Evolutionary conservation across 2,113 vertebrate genomes (phyloP).

Genomic region (Reinhardtius hippoglossoides): DNA sequence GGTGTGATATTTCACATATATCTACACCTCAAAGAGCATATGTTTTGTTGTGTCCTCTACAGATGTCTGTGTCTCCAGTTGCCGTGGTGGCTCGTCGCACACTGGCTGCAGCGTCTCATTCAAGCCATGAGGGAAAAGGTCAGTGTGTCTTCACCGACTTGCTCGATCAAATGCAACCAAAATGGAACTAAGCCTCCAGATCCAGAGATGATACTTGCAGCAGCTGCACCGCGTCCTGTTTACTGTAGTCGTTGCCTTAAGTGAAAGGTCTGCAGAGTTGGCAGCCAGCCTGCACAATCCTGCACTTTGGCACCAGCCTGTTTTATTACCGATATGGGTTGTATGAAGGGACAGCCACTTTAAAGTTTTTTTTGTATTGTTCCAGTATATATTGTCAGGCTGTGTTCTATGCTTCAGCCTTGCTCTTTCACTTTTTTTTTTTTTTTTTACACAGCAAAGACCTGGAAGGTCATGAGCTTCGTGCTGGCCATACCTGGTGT

Average conservation of each 20-base stretch:
- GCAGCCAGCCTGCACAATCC: not conserved
- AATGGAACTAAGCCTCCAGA: not conserved
- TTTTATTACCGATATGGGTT: not conserved
- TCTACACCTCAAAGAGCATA: not conserved
- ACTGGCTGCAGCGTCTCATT: constrained; percentile 76
- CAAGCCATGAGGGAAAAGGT: constrained; percentile 75
- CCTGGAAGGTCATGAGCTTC: constrained; percentile 85
- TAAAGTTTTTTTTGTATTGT: not conserved
- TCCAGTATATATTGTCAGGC: not conserved
- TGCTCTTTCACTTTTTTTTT: not conserved
- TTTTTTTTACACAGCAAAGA: constrained; percentile 73
- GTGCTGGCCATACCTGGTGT: constrained; percentile 82
- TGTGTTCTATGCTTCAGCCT: not conserved
- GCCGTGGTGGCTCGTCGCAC: constrained; percentile 61
- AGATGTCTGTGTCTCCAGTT: constrained; percentile 76
- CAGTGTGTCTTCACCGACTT: constrained; percentile 24
- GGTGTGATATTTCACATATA: not conserved
- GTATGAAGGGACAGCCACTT: not conserved
- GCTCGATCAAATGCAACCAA: not conserved
- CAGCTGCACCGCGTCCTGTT: not conserved
- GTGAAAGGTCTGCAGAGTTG: constrained; percentile 20
- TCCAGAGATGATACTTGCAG: not conserved
- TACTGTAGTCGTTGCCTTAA: constrained; percentile 7
- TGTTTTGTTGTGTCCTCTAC: not conserved
- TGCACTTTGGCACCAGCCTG: not conserved